phyloP scores from a whole-genome alignment of 2,797 vertebrate species.

The Aphelocoma californica region DNA sequence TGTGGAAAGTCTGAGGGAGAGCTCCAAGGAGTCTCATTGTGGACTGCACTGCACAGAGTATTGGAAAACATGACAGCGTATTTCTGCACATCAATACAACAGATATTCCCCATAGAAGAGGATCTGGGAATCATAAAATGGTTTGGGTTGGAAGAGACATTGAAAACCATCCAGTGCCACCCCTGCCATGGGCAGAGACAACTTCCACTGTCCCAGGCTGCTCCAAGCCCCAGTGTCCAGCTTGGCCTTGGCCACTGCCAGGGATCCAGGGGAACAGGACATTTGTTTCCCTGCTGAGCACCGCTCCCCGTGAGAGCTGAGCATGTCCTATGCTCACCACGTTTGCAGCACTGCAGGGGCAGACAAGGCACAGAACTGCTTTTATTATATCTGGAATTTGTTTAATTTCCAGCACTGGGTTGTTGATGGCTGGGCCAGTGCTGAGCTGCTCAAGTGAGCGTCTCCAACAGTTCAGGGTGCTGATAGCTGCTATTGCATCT shows the following conservation, averaged over 20 bases:
- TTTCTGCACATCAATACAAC: not conserved
- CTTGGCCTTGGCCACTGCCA: not conserved
- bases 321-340: not conserved
- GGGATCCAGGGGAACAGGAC: not conserved
- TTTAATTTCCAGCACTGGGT: not conserved
- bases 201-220: rapidly evolving
- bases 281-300: not conserved
- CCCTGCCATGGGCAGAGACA: not conserved
- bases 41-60: not conserved
- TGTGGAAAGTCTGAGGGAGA: not conserved
- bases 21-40: not conserved
- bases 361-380: not conserved
- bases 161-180: too few relatives aligned
- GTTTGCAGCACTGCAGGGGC: not conserved
- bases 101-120: not conserved
- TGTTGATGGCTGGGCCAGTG: not conserved
- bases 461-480: not conserved
- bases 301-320: not conserved
- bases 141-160: not conserved
- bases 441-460: not conserved
- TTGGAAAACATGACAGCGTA: not conserved
- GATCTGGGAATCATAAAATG: too few relatives aligned
- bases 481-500: not conserved
- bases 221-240: not conserved
- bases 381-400: not conserved